Evolutionary conservation across 2,797 vertebrate species (phyloP).

Genomic region (Hippoglossus hippoglossus): DNA sequence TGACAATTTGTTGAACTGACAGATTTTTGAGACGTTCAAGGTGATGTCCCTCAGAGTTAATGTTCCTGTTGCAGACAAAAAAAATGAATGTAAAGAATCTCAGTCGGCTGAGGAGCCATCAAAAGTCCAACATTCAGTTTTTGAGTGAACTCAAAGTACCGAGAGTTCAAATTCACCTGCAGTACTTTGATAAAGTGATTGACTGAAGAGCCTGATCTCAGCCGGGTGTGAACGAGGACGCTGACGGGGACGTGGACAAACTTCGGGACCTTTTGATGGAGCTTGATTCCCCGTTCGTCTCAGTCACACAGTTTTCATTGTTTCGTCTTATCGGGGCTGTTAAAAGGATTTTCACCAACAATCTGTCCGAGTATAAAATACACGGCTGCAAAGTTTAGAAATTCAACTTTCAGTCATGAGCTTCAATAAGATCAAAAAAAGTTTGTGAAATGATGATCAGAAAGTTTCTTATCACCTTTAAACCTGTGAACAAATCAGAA

Average conservation of each 20-base stretch:
- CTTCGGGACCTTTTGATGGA: constrained; percentile 13
- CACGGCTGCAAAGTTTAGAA: no score
- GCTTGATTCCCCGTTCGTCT: not conserved
- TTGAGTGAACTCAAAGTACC: not conserved
- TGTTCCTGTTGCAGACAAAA: no score
- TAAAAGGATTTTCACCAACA: constrained; percentile 10
- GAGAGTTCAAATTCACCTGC: not conserved
- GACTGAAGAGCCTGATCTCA: not conserved
- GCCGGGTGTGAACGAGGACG: constrained; percentile 32
- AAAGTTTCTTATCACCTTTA: not conserved
- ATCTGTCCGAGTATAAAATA: constrained; percentile 7
- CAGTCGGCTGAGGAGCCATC: no score
- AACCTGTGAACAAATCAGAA: no score
- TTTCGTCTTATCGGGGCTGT: constrained; percentile 31
- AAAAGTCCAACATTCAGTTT: no score
- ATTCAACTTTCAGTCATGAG: not conserved
- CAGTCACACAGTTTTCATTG: not conserved
- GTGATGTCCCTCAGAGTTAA: no score
- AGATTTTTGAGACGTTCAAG: no score
- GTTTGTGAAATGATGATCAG: constrained; percentile 8
- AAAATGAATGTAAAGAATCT: no score
- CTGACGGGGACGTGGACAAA: not conserved
- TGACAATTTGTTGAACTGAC: no score
- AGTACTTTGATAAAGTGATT: not conserved
- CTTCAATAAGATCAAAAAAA: constrained; percentile 2